Evolutionary conservation across 2,888 invertebrate species (phyloP).

Genomic region (Gandaritis pyraliata): DNA sequence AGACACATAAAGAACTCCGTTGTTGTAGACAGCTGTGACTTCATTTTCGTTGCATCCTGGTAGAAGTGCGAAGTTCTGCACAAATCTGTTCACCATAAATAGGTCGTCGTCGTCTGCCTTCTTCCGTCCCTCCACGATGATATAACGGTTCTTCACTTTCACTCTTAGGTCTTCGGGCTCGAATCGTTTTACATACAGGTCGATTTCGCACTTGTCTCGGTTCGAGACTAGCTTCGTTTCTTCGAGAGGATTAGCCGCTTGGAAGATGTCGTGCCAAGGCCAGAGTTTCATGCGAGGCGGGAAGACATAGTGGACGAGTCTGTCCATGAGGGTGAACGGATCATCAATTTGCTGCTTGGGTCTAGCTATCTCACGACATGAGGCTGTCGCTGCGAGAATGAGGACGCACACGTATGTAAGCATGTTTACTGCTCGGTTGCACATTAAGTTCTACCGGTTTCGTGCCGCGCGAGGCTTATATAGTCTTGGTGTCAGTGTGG

Average conservation of each 20-base stretch:
- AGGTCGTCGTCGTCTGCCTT: slow-evolving; percentile 60
- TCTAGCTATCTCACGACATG: slow-evolving; percentile 48
- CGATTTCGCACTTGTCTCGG: slow-evolving; percentile 64
- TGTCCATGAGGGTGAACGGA: slow-evolving; percentile 68
- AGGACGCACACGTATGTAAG: slow-evolving; percentile 60
- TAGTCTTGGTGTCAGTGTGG: slow-evolving; percentile 60
- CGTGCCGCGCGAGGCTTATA: slow-evolving; percentile 62
- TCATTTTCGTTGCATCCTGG: slow-evolving; percentile 71
- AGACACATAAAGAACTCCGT: slow-evolving; percentile 64
- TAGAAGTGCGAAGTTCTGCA: slow-evolving; percentile 72
- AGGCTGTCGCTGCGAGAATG: slow-evolving; percentile 52
- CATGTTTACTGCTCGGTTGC: slow-evolving; percentile 60
- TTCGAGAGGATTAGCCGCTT: slow-evolving; percentile 65
- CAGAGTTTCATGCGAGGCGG: slow-evolving; percentile 54
- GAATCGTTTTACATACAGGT: slow-evolving; percentile 67
- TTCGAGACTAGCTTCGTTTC: slow-evolving; percentile 72
- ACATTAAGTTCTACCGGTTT: slow-evolving; percentile 55
- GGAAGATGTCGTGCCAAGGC: slow-evolving; percentile 76
- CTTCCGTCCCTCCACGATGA: slow-evolving; percentile 72
- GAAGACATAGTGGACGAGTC: slow-evolving; percentile 61
- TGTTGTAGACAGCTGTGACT: slow-evolving; percentile 69
- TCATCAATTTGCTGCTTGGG: slow-evolving; percentile 52
- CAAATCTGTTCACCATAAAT: slow-evolving; percentile 72
- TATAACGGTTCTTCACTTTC: slow-evolving; percentile 72
- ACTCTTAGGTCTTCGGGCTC: slow-evolving; percentile 72